Evolutionary conservation across 1,140 invertebrate species (phyloP), one percentile per base, ranked within the genome.

Genomic region (Lethocerus indicus): DNA sequence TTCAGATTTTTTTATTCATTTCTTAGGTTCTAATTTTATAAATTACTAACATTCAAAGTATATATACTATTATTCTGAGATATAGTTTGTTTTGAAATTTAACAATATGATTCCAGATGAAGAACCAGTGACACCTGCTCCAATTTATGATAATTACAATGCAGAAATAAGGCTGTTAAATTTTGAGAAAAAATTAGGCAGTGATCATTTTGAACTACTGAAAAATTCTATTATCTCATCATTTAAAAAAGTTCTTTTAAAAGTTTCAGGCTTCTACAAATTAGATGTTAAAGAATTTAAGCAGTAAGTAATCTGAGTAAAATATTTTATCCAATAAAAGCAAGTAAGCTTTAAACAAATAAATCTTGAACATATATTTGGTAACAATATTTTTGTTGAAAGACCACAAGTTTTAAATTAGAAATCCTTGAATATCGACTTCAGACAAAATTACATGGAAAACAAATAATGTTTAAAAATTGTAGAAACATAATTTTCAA

Each of bases 101-200:
- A n/a, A n/a, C n/a, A n/a, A n/a, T n/a, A n/a, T 42, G 28, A 27
- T 53, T 50, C 26, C 44, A 58, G 55, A 50, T 26, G 57, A 57
- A 44, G 58, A 58, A 51, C 37, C 45, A 23, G 27, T 36, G 3
- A 55, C 54, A 4, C 68, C 73, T 0, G 65, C 75, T 7, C 73
- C 79, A 0, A 73, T 75, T 18, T 70, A 71, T 42, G 55, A 81
- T 1, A 68, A 71, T 12, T 89, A 87, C 61, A 72, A 78, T 24
- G 67, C 87, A 14, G 71, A 79, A 56, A 68, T 90, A 0, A 83
- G 82, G 57, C 66, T 90, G 2, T 71, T 79, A 4, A 80, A 82
- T 32, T 62, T 89, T 23, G 86, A n/a, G 80, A 0, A 76, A 85
- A 54, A 78, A 79, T 51, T 89, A 80, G 65, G 65, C 13, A 76